Conservation (phyloP, 2,888 invertebrate genomes). For the Heliconius cydno region DNA sequence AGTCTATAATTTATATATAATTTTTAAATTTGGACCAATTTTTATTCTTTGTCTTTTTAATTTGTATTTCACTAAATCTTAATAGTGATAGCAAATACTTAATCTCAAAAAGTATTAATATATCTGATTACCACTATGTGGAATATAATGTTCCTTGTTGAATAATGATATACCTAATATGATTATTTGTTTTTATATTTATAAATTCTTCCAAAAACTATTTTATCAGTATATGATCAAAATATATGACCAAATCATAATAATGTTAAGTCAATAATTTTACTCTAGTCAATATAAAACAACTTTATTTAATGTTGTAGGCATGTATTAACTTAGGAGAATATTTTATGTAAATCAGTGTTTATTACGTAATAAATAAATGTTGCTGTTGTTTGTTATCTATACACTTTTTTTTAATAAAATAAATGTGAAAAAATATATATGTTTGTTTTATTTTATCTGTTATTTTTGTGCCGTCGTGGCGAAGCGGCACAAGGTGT, state of each 20-base stretch:
- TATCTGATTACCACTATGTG: too few species aligned
- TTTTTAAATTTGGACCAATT: neutral
- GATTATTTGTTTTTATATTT: too few species aligned
- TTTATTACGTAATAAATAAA: constrained; percentile 22
- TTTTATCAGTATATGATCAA: neutral
- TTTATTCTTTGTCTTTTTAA: neutral
- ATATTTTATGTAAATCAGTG: constrained; percentile 25
- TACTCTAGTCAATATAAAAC: constrained; percentile 29
- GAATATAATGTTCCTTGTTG: too few species aligned
- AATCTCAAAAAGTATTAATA: neutral
- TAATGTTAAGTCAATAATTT: constrained; percentile 21
- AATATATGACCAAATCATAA: constrained; percentile 16
- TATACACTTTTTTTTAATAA: constrained; percentile 36
- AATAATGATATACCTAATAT: too few species aligned
- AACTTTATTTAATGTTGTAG: neutral
- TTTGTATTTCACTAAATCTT: too few species aligned
- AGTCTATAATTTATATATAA: neutral
- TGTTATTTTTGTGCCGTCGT: too few species aligned
- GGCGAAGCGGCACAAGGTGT: too few species aligned
- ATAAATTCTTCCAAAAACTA: too few species aligned
- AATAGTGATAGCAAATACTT: too few species aligned
- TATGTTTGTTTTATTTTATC: neutral
- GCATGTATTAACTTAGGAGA: neutral
- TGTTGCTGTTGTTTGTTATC: constrained; percentile 35
- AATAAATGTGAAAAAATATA: constrained; percentile 19